Base-by-base conservation (phyloP, 1,140 invertebrate species). In the Theocolax elegans region DNA sequence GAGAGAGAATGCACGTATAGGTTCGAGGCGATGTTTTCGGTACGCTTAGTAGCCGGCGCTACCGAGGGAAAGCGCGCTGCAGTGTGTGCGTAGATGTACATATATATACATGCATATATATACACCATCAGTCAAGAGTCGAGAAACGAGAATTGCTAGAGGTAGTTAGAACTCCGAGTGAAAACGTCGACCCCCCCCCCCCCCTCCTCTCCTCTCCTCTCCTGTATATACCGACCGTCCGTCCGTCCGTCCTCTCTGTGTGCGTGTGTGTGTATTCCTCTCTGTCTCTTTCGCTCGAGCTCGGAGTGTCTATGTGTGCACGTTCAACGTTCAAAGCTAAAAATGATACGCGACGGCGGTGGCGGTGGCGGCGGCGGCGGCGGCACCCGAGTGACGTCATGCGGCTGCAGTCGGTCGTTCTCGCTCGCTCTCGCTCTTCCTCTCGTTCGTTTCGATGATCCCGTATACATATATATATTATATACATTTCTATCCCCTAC, bases 271-370 rank as follows among this genome's bases (percentile, higher is more conserved):
- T 35, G 10, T 4, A 10, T 10, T 35, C 4, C 4, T 35, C 4
- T 6, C 31, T 35, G 4, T 35, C 31, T 35, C 31, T 35, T 35
- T 35, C 31, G 4, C 31, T 35, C 31, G n/a, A n/a, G n/a, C n/a
- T n/a, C n/a, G n/a, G n/a, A n/a, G n/a, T n/a, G n/a, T n/a, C 31
- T 35, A 10, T 35, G 10, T 35, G 10, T 10, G 10, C 31, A 35
- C 31, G 10, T 35, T 35, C 31, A 10, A 35, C 31, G 31, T 35
- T 35, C 67, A 69, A 63, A 72, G 76, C 77, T 80, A 80, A 81
- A 81, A 81, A 80, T 77, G 80, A 80, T 80, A 77, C 74, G 74
- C 27, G 74, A 64, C 60, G 53, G 64, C n/a, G 56, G 62, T 81
- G 78, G 79, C 79, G 78, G 79, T 78, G 80, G 73, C n/a, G n/a